Conservation (phyloP, 2,113 vertebrate genomes). For the Coturnix japonica region DNA sequence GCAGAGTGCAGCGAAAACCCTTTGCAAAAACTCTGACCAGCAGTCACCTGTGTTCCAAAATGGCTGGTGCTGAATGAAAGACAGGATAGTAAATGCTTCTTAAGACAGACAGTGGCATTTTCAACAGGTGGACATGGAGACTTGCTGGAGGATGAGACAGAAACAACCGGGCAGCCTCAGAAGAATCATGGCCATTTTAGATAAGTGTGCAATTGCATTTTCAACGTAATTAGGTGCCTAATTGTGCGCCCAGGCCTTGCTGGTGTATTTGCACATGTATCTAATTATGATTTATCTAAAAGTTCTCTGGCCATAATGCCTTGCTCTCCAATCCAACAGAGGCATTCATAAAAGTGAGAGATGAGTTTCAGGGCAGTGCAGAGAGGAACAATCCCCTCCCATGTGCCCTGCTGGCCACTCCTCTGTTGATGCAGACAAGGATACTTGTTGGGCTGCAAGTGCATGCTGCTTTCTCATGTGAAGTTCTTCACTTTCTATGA, state of each 20-base stretch:
- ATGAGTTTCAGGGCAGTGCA: background rate
- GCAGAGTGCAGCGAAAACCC: fast-evolving
- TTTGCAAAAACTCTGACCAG: background rate
- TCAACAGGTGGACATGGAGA: background rate
- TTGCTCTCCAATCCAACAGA: background rate
- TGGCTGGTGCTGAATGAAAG: fast-evolving
- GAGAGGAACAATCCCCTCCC: no score
- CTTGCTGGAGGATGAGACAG: background rate
- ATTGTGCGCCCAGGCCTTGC: slow-evolving; percentile 38
- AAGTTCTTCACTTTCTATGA: no score
- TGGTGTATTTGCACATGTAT: background rate
- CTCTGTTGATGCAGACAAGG: no score
- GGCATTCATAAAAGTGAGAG: background rate
- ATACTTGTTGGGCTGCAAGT: no score
- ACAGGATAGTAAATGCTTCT: fast-evolving
- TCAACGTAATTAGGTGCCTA: slow-evolving; percentile 61
- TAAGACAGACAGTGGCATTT: fast-evolving
- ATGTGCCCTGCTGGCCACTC: no score
- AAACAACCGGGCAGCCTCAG: background rate
- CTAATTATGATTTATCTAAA: slow-evolving; percentile 55
- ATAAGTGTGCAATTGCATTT: slow-evolving; percentile 43
- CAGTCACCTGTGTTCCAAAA: fast-evolving
- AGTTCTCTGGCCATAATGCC: background rate
- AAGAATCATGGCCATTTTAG: background rate
- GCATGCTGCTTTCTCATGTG: no score